Evolutionary conservation across 2,113 vertebrate species (phyloP), one percentile per base, ranked within the genome.

Genomic region (Nansenia antarctica): DNA sequence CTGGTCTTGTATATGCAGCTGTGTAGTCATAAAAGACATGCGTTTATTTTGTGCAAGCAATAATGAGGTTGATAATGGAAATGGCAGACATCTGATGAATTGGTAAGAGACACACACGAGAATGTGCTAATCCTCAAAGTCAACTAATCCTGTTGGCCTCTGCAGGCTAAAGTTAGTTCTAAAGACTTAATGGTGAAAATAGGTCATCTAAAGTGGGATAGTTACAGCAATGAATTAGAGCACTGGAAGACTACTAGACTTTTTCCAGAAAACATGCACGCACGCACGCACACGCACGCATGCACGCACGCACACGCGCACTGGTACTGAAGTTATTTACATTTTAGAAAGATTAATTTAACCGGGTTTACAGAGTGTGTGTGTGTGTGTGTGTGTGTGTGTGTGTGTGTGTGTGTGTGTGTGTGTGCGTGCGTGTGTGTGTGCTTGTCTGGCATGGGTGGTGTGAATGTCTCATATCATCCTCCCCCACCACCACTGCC

Each of bases 221-320:
- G 6, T 31, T 31, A 31, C 18, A 60, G 11, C 58, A 60, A 24
- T 15, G 22, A 24, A 47, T 18, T 12, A 47, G 42, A n/a, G 35
- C 35, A 37, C 45, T 47, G 18, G 45, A 47, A n/a, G 15, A 3
- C 24, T 27, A 27, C 22, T 12, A 22, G 3, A 12, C 0, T 20
- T 54, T 54, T 54, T 54, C 20, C 52, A 54, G 12, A 20, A 3
- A 22, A 9, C 24, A 20, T 54, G 24, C 12, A 32, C 31, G 20
- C 58, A 60, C 8, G 9, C 30, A 30, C 27, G 29, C 24, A 12
- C 54, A 57, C 54, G 29, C 26, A 57, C 26, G 12, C 22, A 57
- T n/a, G 12, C 54, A 57, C 26, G 11, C 49, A 6, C n/a, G 49
- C 53, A 60, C 73, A 68, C 32, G 57, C 18, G 22, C 49, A 31